Conservation (phyloP, 2,888 invertebrate species). For the Drosophila mayaguana region DNA sequence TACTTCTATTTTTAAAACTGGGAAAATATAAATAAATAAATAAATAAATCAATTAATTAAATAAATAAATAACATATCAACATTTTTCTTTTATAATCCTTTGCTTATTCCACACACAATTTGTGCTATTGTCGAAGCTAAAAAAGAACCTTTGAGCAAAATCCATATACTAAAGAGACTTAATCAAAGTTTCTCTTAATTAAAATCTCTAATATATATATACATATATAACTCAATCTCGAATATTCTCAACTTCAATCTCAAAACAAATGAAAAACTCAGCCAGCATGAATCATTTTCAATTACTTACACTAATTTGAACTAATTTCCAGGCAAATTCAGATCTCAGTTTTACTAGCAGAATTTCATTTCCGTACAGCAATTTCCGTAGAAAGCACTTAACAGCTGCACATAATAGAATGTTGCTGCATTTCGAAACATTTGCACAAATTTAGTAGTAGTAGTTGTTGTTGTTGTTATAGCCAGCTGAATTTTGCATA, state of each 20-base stretch:
- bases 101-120: no score
- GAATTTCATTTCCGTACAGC: not conserved
- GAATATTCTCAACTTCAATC: no score
- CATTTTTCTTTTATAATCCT: no score
- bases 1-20: no score
- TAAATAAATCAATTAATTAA: no score
- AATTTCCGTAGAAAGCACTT: not conserved
- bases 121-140: no score
- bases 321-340: not conserved
- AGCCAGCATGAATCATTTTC: not conserved
- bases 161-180: no score
- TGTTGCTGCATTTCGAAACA: not conserved
- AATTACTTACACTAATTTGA: not conserved
- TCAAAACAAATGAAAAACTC: not conserved
- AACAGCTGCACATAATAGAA: not conserved
- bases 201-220: not conserved
- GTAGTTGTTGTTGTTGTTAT: not conserved
- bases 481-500: conserved; percentile 18
- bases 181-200: not conserved
- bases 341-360: not conserved
- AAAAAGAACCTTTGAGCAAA: no score
- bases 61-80: no score
- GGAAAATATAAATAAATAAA: no score
- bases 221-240: not conserved
- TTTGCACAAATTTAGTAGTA: no score